Evolutionary conservation across 2,797 vertebrate species (phyloP), one percentile per base, ranked within the genome.

Genomic region (Psittacula derbiana): DNA sequence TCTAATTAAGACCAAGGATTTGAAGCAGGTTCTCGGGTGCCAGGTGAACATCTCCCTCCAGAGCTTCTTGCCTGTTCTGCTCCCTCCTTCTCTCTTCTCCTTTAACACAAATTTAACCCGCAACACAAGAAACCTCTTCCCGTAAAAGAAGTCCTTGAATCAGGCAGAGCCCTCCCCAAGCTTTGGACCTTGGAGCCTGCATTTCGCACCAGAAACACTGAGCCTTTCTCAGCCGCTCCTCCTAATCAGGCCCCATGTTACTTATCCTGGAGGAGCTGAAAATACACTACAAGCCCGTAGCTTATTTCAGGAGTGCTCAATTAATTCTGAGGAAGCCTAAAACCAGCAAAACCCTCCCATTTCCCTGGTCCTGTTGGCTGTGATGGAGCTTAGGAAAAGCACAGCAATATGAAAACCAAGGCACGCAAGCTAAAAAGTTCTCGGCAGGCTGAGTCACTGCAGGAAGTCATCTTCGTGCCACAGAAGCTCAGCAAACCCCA

Each of bases 1-100:
- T 90, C 83, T 90, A 91, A 90, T 92, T 94, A 91, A 87, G 64
- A 73, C 16, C 40, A 64, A 87, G 43, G 23, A 80, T 70, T 47
- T 83, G 71, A 66, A 76, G 64, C 50, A 58, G 18, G 10, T 87
- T 60, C 71, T 82, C 36, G 15, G 10, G 30, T 9, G 16, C n/a
- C 70, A 62, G 43, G 50, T 76, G 60, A 94, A 85, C 44, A 31
- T 52, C 47, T 89, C 79, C 60, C 67, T 87, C 31, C 91, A 93
- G 72, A 93, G 50, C 43, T 87, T 28, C 71, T 86, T 11, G 4
- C 66, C 33, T 12, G 0, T 58, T 89, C 31, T 76, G 10, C 11
- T 93, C 60, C 55, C 28, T 52, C 38, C 75, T 66, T 46, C 50
- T 50, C 40, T n/a, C 19, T 53, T 83, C 21, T 80, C 8, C 43